A percentile compares a stretch with the other conserved stretches of the same genome.
Conservation (phyloP, 2,888 invertebrate genomes). For the Thereva nobilitata region DNA sequence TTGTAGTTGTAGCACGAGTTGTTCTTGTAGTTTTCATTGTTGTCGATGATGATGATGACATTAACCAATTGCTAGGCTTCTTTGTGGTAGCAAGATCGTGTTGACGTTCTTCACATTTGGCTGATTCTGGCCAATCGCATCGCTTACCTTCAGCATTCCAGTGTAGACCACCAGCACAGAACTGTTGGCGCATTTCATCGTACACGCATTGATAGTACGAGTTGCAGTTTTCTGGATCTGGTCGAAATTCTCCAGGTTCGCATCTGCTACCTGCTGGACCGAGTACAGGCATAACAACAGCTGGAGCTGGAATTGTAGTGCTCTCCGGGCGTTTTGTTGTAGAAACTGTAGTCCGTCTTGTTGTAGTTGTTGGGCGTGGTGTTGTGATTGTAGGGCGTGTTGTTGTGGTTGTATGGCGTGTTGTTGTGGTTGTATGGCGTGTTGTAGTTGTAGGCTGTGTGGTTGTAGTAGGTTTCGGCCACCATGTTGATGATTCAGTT, state of each 20-base stretch:
- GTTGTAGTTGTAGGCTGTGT: conserved; percentile 40
- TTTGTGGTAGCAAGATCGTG: conserved; percentile 49
- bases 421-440: conserved; percentile 36
- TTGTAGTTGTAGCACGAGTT: conserved; percentile 47
- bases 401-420: conserved; percentile 43
- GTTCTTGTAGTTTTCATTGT: conserved; percentile 52
- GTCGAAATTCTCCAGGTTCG: conserved; percentile 61
- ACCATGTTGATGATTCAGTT: conserved; percentile 59
- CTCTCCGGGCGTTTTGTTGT: conserved; percentile 45
- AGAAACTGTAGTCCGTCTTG: conserved; percentile 46
- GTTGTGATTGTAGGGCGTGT: conserved; percentile 45
- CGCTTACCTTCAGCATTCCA: conserved; percentile 71
- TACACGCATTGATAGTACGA: conserved; percentile 77
- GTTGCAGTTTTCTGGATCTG: conserved; percentile 72
- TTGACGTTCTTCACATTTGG: conserved; percentile 64
- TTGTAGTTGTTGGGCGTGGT: conserved; percentile 35
- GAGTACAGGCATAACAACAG: conserved; percentile 59
- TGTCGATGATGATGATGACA: conserved; percentile 49
- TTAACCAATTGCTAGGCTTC: conserved; percentile 47
- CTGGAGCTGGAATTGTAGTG: conserved; percentile 57
- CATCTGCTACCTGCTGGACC: conserved; percentile 53
- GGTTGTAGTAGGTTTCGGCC: conserved; percentile 49
- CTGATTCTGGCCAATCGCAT: conserved; percentile 81
- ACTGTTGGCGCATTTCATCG: conserved; percentile 71
- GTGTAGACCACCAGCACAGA: conserved; percentile 79